Conservation (phyloP, 2,113 vertebrate species). For the Podarcis raffonei region DNA sequence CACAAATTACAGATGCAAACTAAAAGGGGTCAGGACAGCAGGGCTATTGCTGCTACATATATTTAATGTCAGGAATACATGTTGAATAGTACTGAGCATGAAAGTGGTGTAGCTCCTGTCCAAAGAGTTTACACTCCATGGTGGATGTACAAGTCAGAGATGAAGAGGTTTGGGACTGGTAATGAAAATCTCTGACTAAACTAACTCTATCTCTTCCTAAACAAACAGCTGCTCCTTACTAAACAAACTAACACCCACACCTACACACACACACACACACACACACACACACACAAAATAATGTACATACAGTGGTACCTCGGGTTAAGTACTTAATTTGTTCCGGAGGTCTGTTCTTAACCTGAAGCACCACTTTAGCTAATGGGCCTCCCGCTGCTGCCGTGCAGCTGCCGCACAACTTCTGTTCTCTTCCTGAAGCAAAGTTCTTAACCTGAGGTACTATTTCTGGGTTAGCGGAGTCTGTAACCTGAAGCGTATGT, state of each 20-base stretch:
- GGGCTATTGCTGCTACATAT: neutral
- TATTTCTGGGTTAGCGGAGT: no score
- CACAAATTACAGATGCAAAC: neutral
- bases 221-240: neutral
- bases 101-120: neutral
- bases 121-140: neutral
- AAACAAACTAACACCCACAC: neutral
- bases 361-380: no score
- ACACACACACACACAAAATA: neutral
- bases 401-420: no score
- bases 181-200: neutral
- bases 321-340: no score
- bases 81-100: neutral
- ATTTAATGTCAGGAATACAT: slow-evolving; percentile 8
- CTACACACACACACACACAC: no score
- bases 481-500: no score
- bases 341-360: no score
- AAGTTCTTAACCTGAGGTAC: no score
- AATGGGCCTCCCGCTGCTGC: no score
- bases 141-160: neutral
- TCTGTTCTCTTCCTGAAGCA: no score
- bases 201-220: neutral
- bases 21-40: slow-evolving; percentile 6
- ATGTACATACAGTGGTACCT: no score
- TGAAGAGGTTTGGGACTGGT: neutral